These are phyloP conservation scores for Phorcus lineatus DNA, from an alignment of 2,888 invertebrate genomes.

Conservation along the genomic window DNA sequence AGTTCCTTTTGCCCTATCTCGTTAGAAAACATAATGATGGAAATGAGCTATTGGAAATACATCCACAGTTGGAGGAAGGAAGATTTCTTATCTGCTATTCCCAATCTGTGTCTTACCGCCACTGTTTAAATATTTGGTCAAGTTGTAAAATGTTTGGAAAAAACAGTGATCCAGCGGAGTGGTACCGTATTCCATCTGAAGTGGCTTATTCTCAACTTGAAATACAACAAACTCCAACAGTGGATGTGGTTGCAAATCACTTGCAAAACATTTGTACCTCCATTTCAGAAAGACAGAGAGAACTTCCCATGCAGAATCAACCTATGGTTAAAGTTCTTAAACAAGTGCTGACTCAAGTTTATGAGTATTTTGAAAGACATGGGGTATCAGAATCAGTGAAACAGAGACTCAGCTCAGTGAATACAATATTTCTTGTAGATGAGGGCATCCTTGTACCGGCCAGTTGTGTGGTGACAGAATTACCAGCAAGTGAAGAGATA, in stretches of 20 bases:
- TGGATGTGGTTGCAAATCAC: slow-evolving; percentile 23
- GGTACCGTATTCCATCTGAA: background rate
- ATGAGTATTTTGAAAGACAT: background rate
- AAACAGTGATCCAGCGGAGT: background rate
- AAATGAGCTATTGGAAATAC: background rate
- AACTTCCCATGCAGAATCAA: background rate
- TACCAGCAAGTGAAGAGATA: slow-evolving; percentile 43
- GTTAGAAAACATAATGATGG: slow-evolving; percentile 8
- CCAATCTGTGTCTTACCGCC: background rate
- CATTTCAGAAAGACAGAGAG: background rate
- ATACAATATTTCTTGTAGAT: slow-evolving; percentile 30
- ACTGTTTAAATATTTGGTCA: slow-evolving; percentile 9
- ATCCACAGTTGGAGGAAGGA: background rate
- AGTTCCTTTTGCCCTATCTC: slow-evolving; percentile 25
- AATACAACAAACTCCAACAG: background rate
- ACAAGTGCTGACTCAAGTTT: background rate
- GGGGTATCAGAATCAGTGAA: background rate
- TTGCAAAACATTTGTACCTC: slow-evolving; percentile 19
- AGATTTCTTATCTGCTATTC: slow-evolving; percentile 8
- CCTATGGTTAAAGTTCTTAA: background rate
- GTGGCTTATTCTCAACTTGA: background rate
- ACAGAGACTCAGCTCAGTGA: background rate
- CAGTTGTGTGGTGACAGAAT: slow-evolving; percentile 37
- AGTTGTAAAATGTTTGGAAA: slow-evolving; percentile 24
- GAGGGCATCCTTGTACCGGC: slow-evolving; percentile 39